Base-by-base conservation (phyloP, 2,113 vertebrate genomes). In the Phylloscopus whistleri region DNA sequence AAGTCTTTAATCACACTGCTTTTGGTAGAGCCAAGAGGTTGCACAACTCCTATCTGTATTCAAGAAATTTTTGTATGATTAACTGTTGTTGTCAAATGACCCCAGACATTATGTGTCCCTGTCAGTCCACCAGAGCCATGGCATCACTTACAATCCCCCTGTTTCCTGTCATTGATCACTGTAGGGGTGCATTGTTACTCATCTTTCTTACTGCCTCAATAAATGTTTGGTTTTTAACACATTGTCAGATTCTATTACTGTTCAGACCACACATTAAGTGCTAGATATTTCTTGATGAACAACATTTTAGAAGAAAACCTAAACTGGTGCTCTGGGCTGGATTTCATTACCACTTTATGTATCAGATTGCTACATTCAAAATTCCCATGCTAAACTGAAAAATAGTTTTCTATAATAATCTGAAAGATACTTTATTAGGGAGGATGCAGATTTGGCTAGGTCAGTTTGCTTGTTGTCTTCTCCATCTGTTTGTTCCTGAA, bases 321-420 rank as follows among this genome's bases (percentile, higher is more conserved):
- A 28, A 53, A 2, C 1, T 69, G 13, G 9, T 78, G 15, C 3
- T 8, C 3, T 13, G 24, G 17, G 2, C 5, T 53, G 23, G 26
- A 43, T 63, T 91, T 78, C 23, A 35, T 48, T 52, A 11, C 21
- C 27, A 10, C 0, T 5, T 73, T 17, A 19, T 17, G 4, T 26
- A 17, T 48, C 15, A 68, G 16, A 73, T 27, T 11, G 3, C 37
- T 53, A 39, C 2, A 19, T 41, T 52, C 52, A 28, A 67, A 78
- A 58, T 64, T 49, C 3, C 6, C 9, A n/a, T 22, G 10, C 4
- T 52, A 23, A 41, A 27, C 13, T 44, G 24, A 74, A 59, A 68
- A 69, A 59, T 10, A 16, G 3, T 26, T 74, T 70, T 22, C 24
- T 16, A 13, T 31, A 56, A 28, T 60, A 81, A 30, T 31, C 13